Percentiles rank a stretch among this genome's conserved stretches.
Conservation (phyloP, 2,888 invertebrate species). For the Piscicola geometra region DNA sequence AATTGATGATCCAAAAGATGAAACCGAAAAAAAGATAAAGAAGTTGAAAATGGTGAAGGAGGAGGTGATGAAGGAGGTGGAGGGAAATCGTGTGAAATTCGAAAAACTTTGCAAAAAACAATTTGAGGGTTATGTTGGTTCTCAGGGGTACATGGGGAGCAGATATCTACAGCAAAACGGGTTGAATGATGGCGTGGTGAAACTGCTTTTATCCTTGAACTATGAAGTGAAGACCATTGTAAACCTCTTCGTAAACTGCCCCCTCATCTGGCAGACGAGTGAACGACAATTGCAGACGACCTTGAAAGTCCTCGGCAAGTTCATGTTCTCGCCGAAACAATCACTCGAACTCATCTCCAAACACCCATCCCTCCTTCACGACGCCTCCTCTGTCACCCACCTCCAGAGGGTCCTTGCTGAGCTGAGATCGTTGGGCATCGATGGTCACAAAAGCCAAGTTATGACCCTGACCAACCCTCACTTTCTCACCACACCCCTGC, state of each 20-base stretch:
- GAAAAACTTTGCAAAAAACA: background rate
- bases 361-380: background rate
- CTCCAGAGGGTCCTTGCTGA: background rate
- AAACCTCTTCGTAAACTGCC: background rate
- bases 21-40: background rate
- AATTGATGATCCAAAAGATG: background rate
- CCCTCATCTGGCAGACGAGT: background rate
- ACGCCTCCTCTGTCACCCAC: background rate
- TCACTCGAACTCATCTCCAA: background rate
- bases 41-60: slow-evolving; percentile 1
- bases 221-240: background rate
- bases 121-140: background rate
- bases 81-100: background rate
- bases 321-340: background rate
- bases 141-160: background rate
- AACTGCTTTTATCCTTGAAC: background rate
- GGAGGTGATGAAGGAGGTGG: background rate
- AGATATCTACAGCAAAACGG: background rate
- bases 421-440: background rate
- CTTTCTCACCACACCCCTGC: background rate
- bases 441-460: background rate
- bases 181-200: background rate
- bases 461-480: background rate
- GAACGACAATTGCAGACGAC: background rate
- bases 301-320: background rate